phyloP scores from a whole-genome alignment of 2,888 invertebrate genomes.

The Chesias legatella region DNA sequence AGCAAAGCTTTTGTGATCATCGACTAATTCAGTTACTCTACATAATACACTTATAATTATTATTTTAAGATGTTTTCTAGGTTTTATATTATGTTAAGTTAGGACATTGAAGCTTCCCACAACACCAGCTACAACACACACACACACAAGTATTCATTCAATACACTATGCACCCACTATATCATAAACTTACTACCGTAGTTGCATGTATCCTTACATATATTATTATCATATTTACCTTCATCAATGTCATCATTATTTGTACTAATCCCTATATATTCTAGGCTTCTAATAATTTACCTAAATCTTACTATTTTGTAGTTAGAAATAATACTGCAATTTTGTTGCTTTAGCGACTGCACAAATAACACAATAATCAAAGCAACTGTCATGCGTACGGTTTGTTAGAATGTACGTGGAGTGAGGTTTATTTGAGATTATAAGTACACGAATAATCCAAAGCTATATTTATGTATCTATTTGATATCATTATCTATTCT shows the following conservation, averaged over 20 bases:
- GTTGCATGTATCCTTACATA: conserved; percentile 31
- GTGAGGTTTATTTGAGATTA: conserved; percentile 35
- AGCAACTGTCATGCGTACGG: conserved; percentile 79
- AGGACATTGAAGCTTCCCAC: conserved; percentile 26
- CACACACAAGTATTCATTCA: conserved; percentile 21
- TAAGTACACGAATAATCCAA: conserved; percentile 44
- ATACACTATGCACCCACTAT: conserved; percentile 21
- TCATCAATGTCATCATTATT: conserved; percentile 31
- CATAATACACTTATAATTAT: conserved; percentile 57
- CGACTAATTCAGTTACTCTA: conserved; percentile 70
- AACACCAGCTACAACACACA: conserved; percentile 30
- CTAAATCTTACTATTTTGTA: conserved; percentile 43
- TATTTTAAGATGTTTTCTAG: conserved; percentile 75
- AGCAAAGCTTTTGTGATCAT: conserved; percentile 71
- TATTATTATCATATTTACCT: conserved; percentile 28
- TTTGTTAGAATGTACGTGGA: conserved; percentile 54
- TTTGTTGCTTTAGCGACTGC: conserved; percentile 68
- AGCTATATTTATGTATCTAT: conserved; percentile 52
- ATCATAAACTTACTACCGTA: conserved; percentile 22
- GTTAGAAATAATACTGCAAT: conserved; percentile 51
- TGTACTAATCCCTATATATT: conserved; percentile 40
- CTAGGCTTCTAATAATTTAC: conserved; percentile 52
- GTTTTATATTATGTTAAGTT: conserved; percentile 33
- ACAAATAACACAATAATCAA: conserved; percentile 58
- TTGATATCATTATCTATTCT: conserved; percentile 54